Evolutionary conservation across 2,113 vertebrate genomes (phyloP).

Genomic region (Channa argus): DNA sequence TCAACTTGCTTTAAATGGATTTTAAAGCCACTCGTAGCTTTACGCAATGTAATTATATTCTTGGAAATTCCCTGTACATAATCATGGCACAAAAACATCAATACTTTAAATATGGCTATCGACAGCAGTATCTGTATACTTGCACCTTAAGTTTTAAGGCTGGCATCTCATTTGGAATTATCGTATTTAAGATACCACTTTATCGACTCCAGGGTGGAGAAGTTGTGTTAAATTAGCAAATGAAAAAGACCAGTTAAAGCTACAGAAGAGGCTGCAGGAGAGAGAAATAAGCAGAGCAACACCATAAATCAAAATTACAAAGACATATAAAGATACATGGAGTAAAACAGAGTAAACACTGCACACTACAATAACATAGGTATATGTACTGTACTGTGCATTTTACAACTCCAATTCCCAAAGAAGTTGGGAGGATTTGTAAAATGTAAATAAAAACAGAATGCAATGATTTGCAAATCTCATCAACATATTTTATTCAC

Average conservation of each 20-base stretch:
- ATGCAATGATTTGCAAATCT: too few species aligned
- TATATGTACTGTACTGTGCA: too few species aligned
- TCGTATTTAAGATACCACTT: not conserved
- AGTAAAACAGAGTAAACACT: not conserved
- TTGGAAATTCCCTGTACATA: not conserved
- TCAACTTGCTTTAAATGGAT: not conserved
- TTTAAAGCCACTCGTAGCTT: not conserved
- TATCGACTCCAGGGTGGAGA: not conserved
- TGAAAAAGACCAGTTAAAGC: not conserved
- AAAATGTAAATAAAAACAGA: too few species aligned
- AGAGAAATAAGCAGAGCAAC: not conserved
- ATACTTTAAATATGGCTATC: not conserved
- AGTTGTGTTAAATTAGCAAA: not conserved
- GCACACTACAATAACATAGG: too few species aligned
- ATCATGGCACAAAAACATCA: not conserved
- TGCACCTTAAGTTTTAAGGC: not conserved
- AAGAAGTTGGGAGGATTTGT: not conserved
- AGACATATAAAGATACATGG: not conserved
- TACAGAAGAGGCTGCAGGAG: not conserved
- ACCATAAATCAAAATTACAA: slow-evolving; percentile 4
- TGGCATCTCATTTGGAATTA: not conserved
- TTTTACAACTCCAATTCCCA: too few species aligned
- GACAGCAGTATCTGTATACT: not conserved
- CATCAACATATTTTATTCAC: too few species aligned
- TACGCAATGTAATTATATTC: not conserved